Evolutionary conservation across 2,888 invertebrate species (phyloP), one percentile per base, ranked within the genome.

Genomic region (Bruchidius siliquastri): DNA sequence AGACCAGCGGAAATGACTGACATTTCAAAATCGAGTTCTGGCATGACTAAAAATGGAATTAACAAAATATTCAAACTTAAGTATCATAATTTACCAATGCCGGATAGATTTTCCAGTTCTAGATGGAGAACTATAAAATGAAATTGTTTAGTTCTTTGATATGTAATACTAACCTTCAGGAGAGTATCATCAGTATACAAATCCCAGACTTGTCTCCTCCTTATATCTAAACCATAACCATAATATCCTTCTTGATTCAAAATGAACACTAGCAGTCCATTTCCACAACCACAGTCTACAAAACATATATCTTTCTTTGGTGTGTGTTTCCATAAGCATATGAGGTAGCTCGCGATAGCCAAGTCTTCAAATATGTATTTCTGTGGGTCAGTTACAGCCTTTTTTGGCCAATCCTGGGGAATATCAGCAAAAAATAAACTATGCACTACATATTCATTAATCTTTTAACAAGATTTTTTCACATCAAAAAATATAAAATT

Each of bases 331-430:
- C 97, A 98, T 0, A 97, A 82, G 0, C 94, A 87, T 72, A 96
- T 87, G 69, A 98, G 87, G 85, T 97, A 98, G 18, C 95, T 89
- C 6, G 96, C 96, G 81, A 99, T 98, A 2, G 96, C 97, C 77
- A 99, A 90, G 86, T 99, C 99, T 89, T 99, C 99, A 87, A 94
- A 96, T 0, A 99, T 95, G 88, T 94, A 98, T 86, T 99, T 99
- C 71, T 92, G 87, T 20, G 99, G 96, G 86, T 99, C 96, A 6
- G 99, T 99, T 76, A 90, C 92, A 10, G 99, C 98, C 78, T 91
- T 92, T 87, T 97, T 97, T 4, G 94, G 91, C 98, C 98, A 99
- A 77, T 91, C 91, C 91, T 94, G 80, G 70, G 87, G 86, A 72
- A 20, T 10, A 21, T 20, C 2, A 67, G 10, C 2, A 67, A 2